Evolutionary conservation across 1,140 invertebrate species (phyloP).

Genomic region (Eurosta solidaginis): DNA sequence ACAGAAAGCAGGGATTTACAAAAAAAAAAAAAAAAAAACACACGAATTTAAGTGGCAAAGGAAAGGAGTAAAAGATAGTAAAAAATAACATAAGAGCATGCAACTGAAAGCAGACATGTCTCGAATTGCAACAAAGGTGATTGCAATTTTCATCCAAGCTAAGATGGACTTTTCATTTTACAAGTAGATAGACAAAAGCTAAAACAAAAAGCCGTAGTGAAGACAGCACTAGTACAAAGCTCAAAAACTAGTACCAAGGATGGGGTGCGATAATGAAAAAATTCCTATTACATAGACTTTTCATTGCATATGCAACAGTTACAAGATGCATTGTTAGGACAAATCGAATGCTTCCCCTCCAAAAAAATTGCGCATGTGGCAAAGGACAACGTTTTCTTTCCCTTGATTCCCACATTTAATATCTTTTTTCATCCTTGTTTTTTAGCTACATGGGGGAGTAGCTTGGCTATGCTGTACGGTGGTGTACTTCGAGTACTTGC

Average conservation of each 20-base stretch:
- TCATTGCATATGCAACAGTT: constrained; percentile 3
- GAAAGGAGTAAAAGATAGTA: neutral
- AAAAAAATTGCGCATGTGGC: neutral
- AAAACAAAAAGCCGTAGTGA: neutral
- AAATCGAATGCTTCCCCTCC: neutral
- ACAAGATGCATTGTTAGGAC: neutral
- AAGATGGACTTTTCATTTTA: too few relatives aligned
- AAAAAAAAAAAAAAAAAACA: neutral
- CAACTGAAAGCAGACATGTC: neutral
- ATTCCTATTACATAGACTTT: neutral
- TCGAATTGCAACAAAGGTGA: neutral
- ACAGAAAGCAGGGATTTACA: neutral
- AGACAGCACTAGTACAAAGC: neutral
- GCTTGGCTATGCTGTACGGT: too few relatives aligned
- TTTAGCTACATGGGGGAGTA: neutral
- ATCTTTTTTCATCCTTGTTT: neutral
- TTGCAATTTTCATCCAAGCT: constrained; percentile 1
- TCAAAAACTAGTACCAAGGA: neutral
- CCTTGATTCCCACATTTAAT: neutral
- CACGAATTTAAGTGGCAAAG: too few relatives aligned
- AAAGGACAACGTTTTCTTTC: neutral
- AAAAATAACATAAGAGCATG: neutral
- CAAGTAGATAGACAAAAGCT: too few relatives aligned
- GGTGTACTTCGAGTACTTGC: too few relatives aligned
- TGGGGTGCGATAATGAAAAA: neutral